phyloP scores from a whole-genome alignment of 2,888 invertebrate species.

The Aphodius granarius region DNA sequence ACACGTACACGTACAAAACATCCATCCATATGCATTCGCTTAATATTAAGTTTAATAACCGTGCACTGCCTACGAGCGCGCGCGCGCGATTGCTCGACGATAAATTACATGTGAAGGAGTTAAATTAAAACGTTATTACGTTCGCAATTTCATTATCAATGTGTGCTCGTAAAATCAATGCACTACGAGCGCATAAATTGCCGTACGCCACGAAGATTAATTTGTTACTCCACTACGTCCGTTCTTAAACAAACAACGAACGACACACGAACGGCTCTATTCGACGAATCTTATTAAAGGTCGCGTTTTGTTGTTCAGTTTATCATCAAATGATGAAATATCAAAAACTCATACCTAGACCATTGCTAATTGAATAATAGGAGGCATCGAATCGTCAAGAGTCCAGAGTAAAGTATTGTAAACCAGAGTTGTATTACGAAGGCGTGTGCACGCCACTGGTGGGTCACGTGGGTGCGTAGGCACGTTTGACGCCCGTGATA shows the following conservation, averaged over 20 bases:
- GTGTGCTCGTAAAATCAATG: conserved; percentile 33
- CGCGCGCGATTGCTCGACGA: conserved; percentile 18
- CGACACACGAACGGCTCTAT: not conserved
- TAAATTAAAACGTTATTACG: conserved; percentile 41
- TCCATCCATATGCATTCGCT: not conserved
- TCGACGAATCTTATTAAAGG: not conserved
- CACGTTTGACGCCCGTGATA: not conserved
- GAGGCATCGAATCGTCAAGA: no score
- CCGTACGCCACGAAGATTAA: not conserved
- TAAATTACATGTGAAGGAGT: conserved; percentile 38
- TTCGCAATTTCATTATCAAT: conserved; percentile 40
- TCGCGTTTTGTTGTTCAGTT: no score
- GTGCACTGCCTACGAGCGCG: not conserved
- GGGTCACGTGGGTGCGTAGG: not conserved
- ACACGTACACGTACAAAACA: not conserved
- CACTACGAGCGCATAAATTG: conserved; percentile 5
- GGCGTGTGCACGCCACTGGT: not conserved
- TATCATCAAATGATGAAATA: no score
- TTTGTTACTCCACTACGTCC: not conserved
- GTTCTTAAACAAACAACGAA: not conserved
- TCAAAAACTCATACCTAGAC: no score
- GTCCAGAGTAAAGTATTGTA: no score
- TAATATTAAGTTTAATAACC: not conserved
- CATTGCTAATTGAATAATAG: no score
- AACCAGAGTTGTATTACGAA: no score